Percentiles rank a stretch among this genome's conserved stretches.
Conservation (phyloP, 2,797 vertebrate species). For the Natrix natrix region DNA sequence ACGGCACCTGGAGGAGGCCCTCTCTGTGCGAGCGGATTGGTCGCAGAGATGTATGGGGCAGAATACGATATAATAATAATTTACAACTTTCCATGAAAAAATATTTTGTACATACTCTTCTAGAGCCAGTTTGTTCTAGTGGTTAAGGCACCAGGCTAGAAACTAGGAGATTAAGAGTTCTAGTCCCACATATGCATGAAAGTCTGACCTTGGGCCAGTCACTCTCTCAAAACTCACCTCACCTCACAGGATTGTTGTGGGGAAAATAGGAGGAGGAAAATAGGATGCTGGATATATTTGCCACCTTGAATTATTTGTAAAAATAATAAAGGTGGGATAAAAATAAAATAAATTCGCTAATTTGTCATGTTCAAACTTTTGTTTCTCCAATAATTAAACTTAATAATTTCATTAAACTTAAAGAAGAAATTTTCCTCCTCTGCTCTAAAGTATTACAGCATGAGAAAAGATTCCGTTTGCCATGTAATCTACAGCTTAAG, state of each 20-base stretch:
- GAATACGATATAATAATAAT: no score
- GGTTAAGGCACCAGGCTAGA: not conserved
- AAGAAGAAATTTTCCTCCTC: not conserved
- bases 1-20: no score
- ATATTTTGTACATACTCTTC: not conserved
- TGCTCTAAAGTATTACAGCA: not conserved
- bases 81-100: not conserved
- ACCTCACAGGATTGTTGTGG: not conserved
- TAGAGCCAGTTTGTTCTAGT: not conserved
- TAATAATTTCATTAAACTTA: not conserved
- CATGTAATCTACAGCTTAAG: not conserved
- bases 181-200: not conserved
- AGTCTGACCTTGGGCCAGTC: not conserved
- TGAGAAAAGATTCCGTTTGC: not conserved
- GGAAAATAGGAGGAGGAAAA: not conserved
- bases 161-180: not conserved
- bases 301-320: not conserved
- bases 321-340: not conserved
- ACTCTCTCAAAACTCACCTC: not conserved
- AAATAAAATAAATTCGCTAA: not conserved
- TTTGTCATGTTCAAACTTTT: not conserved
- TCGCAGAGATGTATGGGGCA: no score
- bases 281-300: not conserved
- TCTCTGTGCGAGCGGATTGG: no score
- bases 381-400: not conserved